Percentiles rank a stretch among this genome's conserved stretches.
These are phyloP conservation scores for Scartelaos histophorus DNA, from an alignment of 2,113 vertebrate species.

Conservation along the genomic window DNA sequence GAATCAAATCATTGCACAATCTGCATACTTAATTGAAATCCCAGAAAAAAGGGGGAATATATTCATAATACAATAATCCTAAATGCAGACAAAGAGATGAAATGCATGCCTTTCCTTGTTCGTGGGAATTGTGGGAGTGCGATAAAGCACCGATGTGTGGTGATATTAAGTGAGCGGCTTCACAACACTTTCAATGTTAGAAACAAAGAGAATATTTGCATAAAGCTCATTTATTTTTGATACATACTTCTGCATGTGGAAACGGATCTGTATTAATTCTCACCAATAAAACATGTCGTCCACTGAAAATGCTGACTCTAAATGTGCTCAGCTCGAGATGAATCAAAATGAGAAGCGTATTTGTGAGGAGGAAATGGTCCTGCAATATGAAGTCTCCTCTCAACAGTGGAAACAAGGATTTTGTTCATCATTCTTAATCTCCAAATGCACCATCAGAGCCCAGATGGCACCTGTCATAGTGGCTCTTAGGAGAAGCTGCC, in stretches of 20 bases:
- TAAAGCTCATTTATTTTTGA: conserved; percentile 5
- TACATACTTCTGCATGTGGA: conserved; percentile 13
- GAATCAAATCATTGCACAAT: conserved; percentile 47
- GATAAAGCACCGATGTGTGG: conserved; percentile 1
- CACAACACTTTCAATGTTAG: conserved; percentile 3
- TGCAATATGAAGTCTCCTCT: conserved; percentile 13
- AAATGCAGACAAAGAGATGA: conserved; percentile 27
- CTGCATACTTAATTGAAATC: conserved; percentile 52
- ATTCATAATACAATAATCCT: conserved; percentile 51
- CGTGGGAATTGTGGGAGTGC: conserved; percentile 4
- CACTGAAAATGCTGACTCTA: conserved; percentile 38
- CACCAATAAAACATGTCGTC: conserved; percentile 30
- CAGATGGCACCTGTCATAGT: conserved; percentile 55
- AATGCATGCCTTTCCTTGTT: conserved; percentile 6
- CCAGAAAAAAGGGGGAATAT: conserved; percentile 31
- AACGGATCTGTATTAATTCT: conserved; percentile 16
- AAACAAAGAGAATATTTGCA: conserved; percentile 31
- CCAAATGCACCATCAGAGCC: conserved; percentile 37
- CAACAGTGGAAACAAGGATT: conserved; percentile 48
- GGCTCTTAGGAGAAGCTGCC: conserved; percentile 35
- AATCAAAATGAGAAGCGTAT: conserved; percentile 45
- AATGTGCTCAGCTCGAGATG: conserved; percentile 24
- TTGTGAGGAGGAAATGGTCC: conserved; percentile 35
- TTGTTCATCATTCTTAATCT: conserved; percentile 50
- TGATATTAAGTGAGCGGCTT: conserved; percentile 3